These are phyloP conservation scores for Forbesichthys agassizii DNA, from an alignment of 2,113 vertebrate genomes.

Conservation along the genomic window DNA sequence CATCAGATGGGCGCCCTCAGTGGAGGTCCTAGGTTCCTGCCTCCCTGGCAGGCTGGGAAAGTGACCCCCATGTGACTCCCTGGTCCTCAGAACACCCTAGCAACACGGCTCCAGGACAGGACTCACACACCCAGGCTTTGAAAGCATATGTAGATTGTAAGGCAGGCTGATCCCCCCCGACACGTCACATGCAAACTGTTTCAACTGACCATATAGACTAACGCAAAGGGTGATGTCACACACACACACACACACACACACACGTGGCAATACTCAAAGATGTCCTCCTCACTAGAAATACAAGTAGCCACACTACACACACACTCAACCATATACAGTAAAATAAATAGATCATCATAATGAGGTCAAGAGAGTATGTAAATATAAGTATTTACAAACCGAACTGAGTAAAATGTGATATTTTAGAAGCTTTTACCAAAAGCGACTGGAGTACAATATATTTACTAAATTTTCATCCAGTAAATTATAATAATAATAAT, in stretches of 20 bases:
- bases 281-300: no score
- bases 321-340: no score
- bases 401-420: no score
- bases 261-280: no score
- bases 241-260: no score
- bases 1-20: conserved; percentile 71
- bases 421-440: no score
- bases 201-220: no score
- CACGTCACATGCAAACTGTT: not conserved
- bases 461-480: not conserved
- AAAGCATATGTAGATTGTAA: conserved; percentile 13
- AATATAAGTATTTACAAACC: no score
- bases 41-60: conserved; percentile 77
- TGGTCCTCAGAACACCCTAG: conserved; percentile 45
- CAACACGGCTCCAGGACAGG: conserved; percentile 45
- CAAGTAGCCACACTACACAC: no score
- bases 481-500: not conserved
- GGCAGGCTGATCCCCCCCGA: conserved; percentile 12
- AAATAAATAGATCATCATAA: no score
- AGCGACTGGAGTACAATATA: not conserved
- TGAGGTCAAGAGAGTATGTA: no score
- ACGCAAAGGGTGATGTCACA: no score
- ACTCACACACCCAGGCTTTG: conserved; percentile 7
- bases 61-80: conserved; percentile 75
- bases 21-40: conserved; percentile 72